phyloP scores from a whole-genome alignment of 2,797 vertebrate species.

The Halcyon smyrnensis region DNA sequence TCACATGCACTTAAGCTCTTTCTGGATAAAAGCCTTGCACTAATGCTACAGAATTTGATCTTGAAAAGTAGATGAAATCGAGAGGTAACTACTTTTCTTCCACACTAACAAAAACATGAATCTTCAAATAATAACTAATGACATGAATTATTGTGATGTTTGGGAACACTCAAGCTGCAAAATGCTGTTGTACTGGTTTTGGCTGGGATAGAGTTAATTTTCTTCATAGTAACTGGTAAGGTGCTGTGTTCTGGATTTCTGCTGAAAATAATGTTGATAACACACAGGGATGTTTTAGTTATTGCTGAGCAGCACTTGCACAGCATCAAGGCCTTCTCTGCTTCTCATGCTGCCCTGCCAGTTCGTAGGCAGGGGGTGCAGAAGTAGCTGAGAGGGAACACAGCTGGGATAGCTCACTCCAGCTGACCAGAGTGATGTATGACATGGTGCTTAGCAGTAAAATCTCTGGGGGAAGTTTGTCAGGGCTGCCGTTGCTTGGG shows the following conservation, averaged over 20 bases:
- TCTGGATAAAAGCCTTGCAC: not conserved
- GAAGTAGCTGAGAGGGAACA: not conserved
- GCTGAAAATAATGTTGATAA: not conserved
- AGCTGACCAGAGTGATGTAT: not conserved
- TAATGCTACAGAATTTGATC: not conserved
- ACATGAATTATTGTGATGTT: not conserved
- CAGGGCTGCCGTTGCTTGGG: accelerated
- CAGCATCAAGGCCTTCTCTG: not conserved
- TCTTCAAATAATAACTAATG: not conserved
- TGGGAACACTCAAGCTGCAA: not conserved
- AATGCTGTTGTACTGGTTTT: not conserved
- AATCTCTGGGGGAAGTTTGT: not conserved
- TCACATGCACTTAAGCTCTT: not conserved
- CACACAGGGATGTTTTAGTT: not conserved
- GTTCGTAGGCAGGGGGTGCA: not conserved
- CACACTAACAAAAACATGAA: not conserved
- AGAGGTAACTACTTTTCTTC: not conserved
- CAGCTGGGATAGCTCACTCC: not conserved
- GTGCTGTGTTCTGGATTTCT: not conserved
- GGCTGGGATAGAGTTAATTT: not conserved
- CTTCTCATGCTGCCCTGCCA: accelerated
- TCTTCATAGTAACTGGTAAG: not conserved
- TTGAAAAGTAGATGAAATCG: not conserved
- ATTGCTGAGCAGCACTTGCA: not conserved
- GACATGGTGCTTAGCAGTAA: not conserved